These are phyloP conservation scores for Hepsetus odoe DNA, from an alignment of 2,113 vertebrate species.

Conservation along the genomic window DNA sequence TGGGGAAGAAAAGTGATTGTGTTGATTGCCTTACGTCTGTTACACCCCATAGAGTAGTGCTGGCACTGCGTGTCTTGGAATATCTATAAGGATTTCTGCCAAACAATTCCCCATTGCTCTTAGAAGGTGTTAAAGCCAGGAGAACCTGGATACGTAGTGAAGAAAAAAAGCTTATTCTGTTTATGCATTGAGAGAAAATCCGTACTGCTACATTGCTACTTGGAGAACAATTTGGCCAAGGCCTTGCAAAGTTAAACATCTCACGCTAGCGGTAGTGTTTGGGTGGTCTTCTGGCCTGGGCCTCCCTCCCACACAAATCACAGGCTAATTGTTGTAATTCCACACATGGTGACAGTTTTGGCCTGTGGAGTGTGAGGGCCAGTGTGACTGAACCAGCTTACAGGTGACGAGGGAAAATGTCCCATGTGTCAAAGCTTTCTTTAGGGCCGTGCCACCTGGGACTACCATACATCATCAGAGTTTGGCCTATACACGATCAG, in stretches of 20 bases:
- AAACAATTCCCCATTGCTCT: background rate
- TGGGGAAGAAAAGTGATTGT: background rate
- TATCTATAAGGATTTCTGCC: background rate
- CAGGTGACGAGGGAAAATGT: constrained; percentile 53
- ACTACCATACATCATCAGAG: constrained; percentile 56
- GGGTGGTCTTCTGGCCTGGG: constrained; percentile 54
- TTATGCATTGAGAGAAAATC: background rate
- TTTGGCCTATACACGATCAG: background rate
- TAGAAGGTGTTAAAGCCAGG: background rate
- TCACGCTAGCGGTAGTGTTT: constrained; percentile 33
- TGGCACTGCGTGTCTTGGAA: background rate
- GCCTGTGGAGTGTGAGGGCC: constrained; percentile 57
- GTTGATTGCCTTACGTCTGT: background rate
- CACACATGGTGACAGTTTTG: constrained; percentile 71
- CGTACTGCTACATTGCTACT: background rate
- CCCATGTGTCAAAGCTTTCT: constrained; percentile 68
- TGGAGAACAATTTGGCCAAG: constrained; percentile 25
- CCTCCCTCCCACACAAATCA: constrained; percentile 66
- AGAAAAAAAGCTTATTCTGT: constrained; percentile 2
- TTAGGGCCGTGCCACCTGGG: constrained; percentile 69
- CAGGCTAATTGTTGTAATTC: constrained; percentile 64
- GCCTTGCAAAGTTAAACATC: constrained; percentile 24
- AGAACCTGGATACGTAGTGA: background rate
- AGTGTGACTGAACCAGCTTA: constrained; percentile 27
- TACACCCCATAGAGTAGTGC: background rate